A percentile compares a stretch with the other conserved stretches of the same genome.
Evolutionary conservation across 2,113 vertebrate species (phyloP).

Genomic region (Columba janthina): DNA sequence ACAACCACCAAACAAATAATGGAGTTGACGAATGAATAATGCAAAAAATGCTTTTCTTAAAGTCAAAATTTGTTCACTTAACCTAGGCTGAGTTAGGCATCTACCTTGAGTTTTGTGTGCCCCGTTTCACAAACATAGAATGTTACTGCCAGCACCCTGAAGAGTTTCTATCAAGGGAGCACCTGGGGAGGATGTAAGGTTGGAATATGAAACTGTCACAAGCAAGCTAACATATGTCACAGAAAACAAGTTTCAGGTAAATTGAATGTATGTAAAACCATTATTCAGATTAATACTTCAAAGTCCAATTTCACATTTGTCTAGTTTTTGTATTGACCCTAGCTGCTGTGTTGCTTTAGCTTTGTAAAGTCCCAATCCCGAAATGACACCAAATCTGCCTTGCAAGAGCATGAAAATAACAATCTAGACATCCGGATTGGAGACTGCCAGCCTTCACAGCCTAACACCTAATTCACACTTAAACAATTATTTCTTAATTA

Average conservation of each 20-base stretch:
- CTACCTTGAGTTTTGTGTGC: background rate
- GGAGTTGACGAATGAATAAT: background rate
- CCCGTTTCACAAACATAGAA: background rate
- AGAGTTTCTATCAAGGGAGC: background rate
- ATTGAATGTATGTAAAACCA: background rate
- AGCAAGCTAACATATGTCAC: background rate
- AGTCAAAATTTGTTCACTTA: background rate
- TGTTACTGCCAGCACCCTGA: background rate
- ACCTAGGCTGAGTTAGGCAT: background rate
- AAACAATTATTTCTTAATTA: background rate
- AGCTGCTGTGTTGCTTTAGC: fast-evolving
- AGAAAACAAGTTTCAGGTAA: background rate
- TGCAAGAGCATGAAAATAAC: background rate
- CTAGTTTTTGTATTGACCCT: background rate
- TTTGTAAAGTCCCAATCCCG: background rate
- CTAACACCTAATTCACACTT: background rate
- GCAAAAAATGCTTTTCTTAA: background rate
- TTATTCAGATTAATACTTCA: background rate
- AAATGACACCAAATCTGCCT: background rate
- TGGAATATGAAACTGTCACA: background rate
- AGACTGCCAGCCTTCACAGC: background rate
- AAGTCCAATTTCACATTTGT: background rate
- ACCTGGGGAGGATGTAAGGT: background rate
- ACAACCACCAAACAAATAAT: background rate
- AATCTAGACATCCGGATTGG: background rate